Conservation (phyloP, 2,797 vertebrate genomes). For the Halcyon chelicuti region DNA sequence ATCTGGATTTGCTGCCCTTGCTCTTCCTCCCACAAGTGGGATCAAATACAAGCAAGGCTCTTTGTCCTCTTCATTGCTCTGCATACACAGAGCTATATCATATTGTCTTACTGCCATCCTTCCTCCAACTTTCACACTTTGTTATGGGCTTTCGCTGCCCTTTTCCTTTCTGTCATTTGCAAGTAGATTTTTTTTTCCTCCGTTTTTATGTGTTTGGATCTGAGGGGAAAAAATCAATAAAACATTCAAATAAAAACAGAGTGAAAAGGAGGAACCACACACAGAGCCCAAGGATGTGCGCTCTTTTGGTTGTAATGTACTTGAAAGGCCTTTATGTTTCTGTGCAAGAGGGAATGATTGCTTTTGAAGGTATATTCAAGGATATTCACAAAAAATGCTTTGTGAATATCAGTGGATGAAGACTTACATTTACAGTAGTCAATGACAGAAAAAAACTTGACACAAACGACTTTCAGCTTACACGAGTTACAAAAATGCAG, state of each 20-base stretch:
- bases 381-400: slow-evolving; percentile 22
- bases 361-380: slow-evolving; percentile 51
- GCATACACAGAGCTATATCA: accelerated
- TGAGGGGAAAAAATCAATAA: slow-evolving; percentile 26
- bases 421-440: slow-evolving; percentile 14
- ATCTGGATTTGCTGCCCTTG: neutral
- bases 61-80: neutral
- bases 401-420: slow-evolving; percentile 7
- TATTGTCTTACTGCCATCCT: neutral
- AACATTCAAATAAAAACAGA: slow-evolving; percentile 29
- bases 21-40: neutral
- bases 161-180: neutral
- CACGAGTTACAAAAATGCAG: neutral
- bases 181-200: neutral
- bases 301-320: neutral
- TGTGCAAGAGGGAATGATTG: slow-evolving; percentile 1
- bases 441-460: neutral
- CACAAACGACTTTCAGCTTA: neutral
- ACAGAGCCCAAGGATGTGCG: neutral
- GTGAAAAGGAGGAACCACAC: neutral
- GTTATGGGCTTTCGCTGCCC: neutral
- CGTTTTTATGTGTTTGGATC: neutral
- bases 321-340: slow-evolving; percentile 47
- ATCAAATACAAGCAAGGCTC: neutral
- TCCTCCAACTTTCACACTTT: neutral